Evolutionary conservation across 2,113 vertebrate species (phyloP).

Genomic region (Grantiella picta): DNA sequence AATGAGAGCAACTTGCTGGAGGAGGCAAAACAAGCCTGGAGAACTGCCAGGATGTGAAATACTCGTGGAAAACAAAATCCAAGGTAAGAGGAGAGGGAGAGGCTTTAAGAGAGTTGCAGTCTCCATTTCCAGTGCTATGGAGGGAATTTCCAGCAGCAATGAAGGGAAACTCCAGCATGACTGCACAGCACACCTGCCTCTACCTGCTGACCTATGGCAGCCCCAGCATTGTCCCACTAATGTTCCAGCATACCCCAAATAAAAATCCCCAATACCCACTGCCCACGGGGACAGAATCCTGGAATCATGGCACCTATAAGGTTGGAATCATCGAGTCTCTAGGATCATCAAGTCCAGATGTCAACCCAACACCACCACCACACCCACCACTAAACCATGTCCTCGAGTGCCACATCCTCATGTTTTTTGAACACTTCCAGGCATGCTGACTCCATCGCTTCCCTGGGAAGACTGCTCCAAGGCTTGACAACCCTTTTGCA

Average conservation of each 20-base stretch:
- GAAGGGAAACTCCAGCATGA: background rate
- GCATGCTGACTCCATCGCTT: background rate
- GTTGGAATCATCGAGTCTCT: background rate
- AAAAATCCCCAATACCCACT: rapidly evolving
- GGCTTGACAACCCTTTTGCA: background rate
- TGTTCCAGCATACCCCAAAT: background rate
- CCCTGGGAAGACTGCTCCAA: background rate
- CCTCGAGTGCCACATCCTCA: background rate
- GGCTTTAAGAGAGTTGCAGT: background rate
- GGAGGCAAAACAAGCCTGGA: background rate
- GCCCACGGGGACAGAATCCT: rapidly evolving
- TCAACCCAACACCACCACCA: background rate
- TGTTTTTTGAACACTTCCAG: background rate
- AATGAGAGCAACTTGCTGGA: background rate
- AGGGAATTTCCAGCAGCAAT: background rate
- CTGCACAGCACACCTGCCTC: background rate
- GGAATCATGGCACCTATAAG: rapidly evolving
- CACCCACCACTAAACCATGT: background rate
- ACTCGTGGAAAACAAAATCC: background rate
- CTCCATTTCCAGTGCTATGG: background rate
- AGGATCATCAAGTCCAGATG: background rate
- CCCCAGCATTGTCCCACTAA: background rate
- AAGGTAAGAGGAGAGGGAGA: background rate
- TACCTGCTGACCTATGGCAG: background rate
- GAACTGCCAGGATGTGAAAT: background rate